phyloP scores from a whole-genome alignment of 2,113 vertebrate genomes.

The Paradoxurus hermaphroditus region DNA sequence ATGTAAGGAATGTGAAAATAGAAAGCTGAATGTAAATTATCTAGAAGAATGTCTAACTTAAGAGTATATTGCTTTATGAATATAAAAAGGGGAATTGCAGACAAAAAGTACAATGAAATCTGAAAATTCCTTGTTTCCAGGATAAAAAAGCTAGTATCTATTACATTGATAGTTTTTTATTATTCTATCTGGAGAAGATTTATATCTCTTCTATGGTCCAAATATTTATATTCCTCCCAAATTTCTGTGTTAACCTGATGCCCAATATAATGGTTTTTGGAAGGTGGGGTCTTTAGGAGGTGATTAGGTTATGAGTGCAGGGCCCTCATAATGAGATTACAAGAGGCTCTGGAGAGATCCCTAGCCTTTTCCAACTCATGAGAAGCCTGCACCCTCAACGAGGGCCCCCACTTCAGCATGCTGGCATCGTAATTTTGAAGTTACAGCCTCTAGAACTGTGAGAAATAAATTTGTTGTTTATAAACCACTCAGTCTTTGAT shows the following conservation, averaged over 20 bases:
- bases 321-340: neutral
- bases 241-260: neutral
- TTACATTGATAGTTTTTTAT: neutral
- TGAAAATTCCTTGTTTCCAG: neutral
- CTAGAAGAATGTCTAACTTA: neutral
- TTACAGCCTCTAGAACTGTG: neutral
- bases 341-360: neutral
- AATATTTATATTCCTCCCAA: neutral
- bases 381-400: neutral
- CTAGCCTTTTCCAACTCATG: neutral
- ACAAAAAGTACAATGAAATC: neutral
- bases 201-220: neutral
- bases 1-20: neutral
- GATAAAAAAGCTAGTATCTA: neutral
- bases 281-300: neutral
- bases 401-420: neutral
- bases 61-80: neutral
- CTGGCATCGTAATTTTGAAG: neutral
- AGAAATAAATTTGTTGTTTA: neutral
- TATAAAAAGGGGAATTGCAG: neutral
- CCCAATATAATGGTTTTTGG: neutral
- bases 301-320: neutral
- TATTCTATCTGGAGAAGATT: neutral
- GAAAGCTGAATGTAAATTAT: neutral
- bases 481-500: neutral